Percentiles rank a stretch among this genome's conserved stretches.
phyloP scores from a whole-genome alignment of 2,797 vertebrate species.

The Cryptoblepharus egeriae region DNA sequence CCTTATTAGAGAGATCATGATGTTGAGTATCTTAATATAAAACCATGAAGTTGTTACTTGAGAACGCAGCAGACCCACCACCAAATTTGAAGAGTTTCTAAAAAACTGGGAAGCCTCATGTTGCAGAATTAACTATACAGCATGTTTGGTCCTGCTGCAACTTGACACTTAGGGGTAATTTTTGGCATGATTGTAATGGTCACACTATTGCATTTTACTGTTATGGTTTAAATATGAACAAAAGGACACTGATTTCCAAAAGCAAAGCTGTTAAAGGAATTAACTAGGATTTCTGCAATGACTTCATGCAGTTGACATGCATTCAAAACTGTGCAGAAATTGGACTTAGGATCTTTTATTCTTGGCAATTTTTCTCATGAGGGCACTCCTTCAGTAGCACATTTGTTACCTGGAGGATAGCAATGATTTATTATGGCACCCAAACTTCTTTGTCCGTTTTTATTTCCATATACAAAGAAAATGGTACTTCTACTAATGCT shows the following conservation, averaged over 20 bases:
- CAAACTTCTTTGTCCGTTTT: constrained; percentile 39
- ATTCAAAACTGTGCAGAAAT: not conserved
- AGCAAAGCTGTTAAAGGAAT: not conserved
- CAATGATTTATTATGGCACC: constrained; percentile 42
- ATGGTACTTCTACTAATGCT: constrained; percentile 25
- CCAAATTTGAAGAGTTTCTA: not conserved
- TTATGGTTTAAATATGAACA: constrained; percentile 7
- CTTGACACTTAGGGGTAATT: not conserved
- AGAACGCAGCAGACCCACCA: not conserved
- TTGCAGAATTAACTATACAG: not conserved
- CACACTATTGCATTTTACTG: not conserved
- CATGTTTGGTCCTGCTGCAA: not conserved
- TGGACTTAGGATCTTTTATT: constrained; percentile 15
- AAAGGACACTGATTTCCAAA: not conserved
- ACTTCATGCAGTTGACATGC: constrained; percentile 6
- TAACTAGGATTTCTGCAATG: not conserved
- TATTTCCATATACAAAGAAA: constrained; percentile 44
- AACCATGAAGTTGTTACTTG: not conserved
- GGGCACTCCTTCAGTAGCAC: constrained; percentile 32
- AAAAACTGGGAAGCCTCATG: not conserved
- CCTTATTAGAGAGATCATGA: too few relatives aligned
- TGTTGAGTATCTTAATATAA: not conserved
- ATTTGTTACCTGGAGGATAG: constrained; percentile 35
- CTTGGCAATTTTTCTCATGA: constrained; percentile 40
- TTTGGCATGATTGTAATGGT: constrained; percentile 5